Conservation (phyloP, 1,140 invertebrate genomes). For the Schlechtendalia chinensis region DNA sequence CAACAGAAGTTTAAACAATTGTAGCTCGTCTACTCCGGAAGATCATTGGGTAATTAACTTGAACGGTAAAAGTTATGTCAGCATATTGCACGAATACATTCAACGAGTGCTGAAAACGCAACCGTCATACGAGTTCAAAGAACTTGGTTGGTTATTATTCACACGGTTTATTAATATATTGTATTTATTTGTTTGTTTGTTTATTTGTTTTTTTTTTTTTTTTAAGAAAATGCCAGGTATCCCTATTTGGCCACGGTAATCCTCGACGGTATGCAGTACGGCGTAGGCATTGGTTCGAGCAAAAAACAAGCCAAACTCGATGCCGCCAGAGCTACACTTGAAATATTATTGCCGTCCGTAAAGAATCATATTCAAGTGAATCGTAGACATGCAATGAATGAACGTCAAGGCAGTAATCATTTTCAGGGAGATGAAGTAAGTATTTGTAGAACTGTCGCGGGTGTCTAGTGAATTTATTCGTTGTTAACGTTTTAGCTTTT, state of each 20-base stretch:
- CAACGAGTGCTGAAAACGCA: constrained; percentile 91
- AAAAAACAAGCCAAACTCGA: constrained; percentile 94
- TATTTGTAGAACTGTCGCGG: constrained; percentile 41
- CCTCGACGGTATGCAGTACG: constrained; percentile 90
- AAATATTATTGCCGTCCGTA: constrained; percentile 92
- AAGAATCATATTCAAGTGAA: constrained; percentile 59
- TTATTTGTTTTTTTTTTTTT: neutral
- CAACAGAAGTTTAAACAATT: constrained; percentile 51
- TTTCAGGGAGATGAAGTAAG: constrained; percentile 30
- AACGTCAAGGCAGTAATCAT: constrained; percentile 39
- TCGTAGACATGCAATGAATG: constrained; percentile 26
- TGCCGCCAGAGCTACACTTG: constrained; percentile 83
- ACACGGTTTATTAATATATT: no score
- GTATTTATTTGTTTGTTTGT: no score
- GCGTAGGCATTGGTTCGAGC: constrained; percentile 86
- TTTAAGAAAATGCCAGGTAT: constrained; percentile 81
- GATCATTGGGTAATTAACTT: constrained; percentile 91
- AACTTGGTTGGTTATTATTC: constrained; percentile 65
- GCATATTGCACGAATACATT: constrained; percentile 94
- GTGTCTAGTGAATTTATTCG: neutral
- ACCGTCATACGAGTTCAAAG: constrained; percentile 88
- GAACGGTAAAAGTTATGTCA: constrained; percentile 91
- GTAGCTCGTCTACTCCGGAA: constrained; percentile 58
- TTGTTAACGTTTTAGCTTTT: constrained; percentile 69
- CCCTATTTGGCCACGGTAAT: constrained; percentile 91